These are phyloP conservation scores for Caranx ignobilis DNA, from an alignment of 2,113 vertebrate species.

Conservation along the genomic window DNA sequence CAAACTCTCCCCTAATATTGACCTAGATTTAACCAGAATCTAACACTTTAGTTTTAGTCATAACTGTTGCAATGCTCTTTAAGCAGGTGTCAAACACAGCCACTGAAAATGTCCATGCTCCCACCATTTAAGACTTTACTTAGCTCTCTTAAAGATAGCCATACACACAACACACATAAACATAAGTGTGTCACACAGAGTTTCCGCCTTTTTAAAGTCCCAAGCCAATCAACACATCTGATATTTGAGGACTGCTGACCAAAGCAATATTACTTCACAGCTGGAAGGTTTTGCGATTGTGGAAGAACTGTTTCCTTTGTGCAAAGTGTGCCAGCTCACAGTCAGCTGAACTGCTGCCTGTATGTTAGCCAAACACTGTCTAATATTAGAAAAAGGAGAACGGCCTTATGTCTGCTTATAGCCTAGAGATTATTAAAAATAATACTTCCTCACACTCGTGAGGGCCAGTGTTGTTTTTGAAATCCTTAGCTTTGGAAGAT, in stretches of 20 bases:
- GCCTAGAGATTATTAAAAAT: not conserved
- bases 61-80: not conserved
- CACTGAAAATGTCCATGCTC: not conserved
- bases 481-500: not conserved
- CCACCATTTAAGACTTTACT: not conserved
- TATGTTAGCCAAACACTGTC: constrained; percentile 13
- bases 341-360: constrained; percentile 61
- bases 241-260: constrained; percentile 40
- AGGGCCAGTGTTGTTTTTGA: not conserved
- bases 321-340: constrained; percentile 58
- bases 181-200: not conserved
- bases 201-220: not conserved
- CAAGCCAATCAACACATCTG: not conserved
- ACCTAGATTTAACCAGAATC: not conserved
- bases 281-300: constrained; percentile 44
- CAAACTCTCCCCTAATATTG: not conserved
- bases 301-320: constrained; percentile 46
- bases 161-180: not conserved
- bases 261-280: constrained; percentile 26
- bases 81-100: not conserved
- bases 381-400: constrained; percentile 64
- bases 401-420: not conserved
- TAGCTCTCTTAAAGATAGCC: not conserved
- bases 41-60: not conserved
- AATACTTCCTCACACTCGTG: not conserved